Percentiles rank a stretch among this genome's conserved stretches.
Evolutionary conservation across 1,140 invertebrate genomes (phyloP).

Genomic region (Aphelinus certus): DNA sequence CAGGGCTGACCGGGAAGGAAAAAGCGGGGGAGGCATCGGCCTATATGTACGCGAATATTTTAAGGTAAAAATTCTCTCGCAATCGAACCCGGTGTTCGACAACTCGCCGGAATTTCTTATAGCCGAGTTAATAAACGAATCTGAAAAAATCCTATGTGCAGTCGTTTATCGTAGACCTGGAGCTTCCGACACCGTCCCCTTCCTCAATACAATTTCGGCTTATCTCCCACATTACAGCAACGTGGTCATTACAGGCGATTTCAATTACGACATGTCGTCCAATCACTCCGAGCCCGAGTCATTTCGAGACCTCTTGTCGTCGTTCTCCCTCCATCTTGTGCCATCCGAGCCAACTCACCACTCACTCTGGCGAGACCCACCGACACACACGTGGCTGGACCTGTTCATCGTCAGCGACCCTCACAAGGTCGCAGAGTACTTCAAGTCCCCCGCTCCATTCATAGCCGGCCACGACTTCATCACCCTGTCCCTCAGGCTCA

Average conservation of each 20-base stretch:
- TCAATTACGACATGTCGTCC: neutral
- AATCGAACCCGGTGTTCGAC: neutral
- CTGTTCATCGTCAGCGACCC: neutral
- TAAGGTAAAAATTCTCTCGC: neutral
- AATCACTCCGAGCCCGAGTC: neutral
- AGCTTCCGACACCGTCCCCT: neutral
- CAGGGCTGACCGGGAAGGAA: neutral
- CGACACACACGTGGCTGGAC: neutral
- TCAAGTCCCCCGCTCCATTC: neutral
- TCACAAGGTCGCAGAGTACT: neutral
- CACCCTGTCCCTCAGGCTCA: too few relatives aligned
- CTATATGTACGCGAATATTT: neutral
- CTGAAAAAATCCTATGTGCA: too few relatives aligned
- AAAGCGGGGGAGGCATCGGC: neutral
- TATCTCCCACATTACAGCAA: neutral
- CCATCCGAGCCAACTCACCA: neutral
- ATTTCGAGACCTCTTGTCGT: neutral
- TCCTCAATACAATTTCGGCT: neutral
- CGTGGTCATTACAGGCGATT: neutral
- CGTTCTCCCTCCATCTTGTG: neutral
- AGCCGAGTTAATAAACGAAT: neutral
- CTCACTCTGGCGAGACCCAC: neutral
- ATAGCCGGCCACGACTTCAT: neutral
- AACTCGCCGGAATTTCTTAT: neutral
- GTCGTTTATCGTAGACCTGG: too few relatives aligned